phyloP scores from a whole-genome alignment of 2,797 vertebrate genomes.

The Manis pentadactyla region DNA sequence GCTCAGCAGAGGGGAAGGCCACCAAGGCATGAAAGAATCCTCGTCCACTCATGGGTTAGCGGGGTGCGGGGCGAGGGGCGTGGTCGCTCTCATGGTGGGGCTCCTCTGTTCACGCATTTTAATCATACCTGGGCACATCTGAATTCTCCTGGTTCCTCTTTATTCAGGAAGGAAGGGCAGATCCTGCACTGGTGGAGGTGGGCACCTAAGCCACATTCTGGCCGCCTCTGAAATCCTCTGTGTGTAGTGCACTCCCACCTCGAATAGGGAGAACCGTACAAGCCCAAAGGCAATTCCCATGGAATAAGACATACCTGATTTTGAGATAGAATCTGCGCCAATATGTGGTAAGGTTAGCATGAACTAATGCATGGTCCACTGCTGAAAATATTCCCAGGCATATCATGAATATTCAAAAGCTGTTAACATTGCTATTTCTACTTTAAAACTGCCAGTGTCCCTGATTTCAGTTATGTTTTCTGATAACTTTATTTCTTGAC shows the following conservation, averaged over 20 bases:
- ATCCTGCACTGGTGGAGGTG: not conserved
- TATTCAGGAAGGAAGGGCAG: not conserved
- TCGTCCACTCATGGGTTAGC: not conserved
- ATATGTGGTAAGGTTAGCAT: not conserved
- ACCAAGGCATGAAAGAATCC: not conserved
- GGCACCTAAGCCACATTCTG: not conserved
- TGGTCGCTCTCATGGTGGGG: accelerated
- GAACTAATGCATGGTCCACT: not conserved
- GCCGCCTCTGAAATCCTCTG: not conserved
- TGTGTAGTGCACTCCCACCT: not conserved
- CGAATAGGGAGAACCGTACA: not conserved
- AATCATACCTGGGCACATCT: not conserved
- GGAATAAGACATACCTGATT: not conserved
- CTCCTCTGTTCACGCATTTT: not conserved
- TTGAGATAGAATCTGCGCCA: not conserved
- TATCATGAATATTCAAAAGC: not conserved
- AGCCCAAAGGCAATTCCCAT: not conserved
- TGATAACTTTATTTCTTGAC: not conserved
- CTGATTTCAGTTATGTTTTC: not conserved
- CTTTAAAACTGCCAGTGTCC: not conserved
- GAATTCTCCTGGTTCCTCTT: not conserved
- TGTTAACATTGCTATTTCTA: not conserved
- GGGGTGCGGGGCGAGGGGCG: not conserved
- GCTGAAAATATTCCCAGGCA: not conserved
- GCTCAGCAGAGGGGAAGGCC: not conserved